Conservation (phyloP, 2,113 vertebrate species). For the Serinus canaria region DNA sequence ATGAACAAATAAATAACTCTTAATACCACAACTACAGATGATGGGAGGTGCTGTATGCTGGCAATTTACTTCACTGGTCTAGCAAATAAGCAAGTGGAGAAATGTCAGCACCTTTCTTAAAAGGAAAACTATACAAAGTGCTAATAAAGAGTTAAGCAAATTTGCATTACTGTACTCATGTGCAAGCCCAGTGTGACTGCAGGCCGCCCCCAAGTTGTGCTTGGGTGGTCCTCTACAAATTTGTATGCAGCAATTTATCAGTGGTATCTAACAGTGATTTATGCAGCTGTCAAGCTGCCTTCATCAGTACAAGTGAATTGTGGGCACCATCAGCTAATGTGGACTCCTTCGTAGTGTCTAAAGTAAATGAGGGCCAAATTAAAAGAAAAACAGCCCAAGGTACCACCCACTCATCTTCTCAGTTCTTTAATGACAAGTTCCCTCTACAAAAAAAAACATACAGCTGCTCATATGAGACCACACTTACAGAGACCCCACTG, state of each 20-base stretch:
- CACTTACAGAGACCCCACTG: slow-evolving; percentile 75
- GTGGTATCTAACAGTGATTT: slow-evolving; percentile 78
- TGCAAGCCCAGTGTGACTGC: slow-evolving; percentile 50
- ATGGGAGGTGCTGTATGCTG: not conserved
- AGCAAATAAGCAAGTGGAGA: not conserved
- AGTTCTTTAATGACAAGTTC: slow-evolving; percentile 72
- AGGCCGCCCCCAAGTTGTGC: slow-evolving; percentile 38
- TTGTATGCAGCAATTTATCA: slow-evolving; percentile 74
- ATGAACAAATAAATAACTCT: not conserved
- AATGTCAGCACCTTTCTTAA: not conserved
- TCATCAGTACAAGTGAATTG: slow-evolving; percentile 79
- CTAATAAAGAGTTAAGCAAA: slow-evolving; percentile 72
- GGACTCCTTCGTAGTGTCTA: slow-evolving; percentile 66
- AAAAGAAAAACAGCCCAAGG: slow-evolving; percentile 79
- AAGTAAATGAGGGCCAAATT: slow-evolving; percentile 73
- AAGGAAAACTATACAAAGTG: not conserved
- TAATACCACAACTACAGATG: not conserved
- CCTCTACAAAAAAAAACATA: slow-evolving; percentile 71
- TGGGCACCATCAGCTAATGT: slow-evolving; percentile 68
- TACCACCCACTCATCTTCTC: slow-evolving; percentile 78
- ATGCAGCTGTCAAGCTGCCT: slow-evolving; percentile 83
- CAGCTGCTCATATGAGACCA: slow-evolving; percentile 70
- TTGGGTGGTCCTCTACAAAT: slow-evolving; percentile 81
- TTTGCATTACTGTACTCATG: slow-evolving; percentile 77
- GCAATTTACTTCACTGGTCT: not conserved